Percentiles rank a stretch among this genome's conserved stretches.
phyloP scores from a whole-genome alignment of 2,888 invertebrate genomes.

The Amorpha juglandis region DNA sequence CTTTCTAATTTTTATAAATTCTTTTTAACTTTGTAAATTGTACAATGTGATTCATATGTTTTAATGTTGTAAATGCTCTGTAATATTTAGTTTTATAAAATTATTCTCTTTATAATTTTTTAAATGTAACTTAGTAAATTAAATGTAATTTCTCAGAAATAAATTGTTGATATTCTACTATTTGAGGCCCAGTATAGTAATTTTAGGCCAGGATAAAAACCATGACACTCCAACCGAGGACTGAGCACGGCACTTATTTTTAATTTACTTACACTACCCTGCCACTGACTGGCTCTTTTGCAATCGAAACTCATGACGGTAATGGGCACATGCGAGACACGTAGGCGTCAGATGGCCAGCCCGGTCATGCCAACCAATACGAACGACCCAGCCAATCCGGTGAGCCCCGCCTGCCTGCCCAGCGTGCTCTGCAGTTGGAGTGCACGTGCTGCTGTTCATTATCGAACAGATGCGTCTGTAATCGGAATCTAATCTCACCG shows the following conservation, averaged over 20 bases:
- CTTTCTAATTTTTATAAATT: too few relatives aligned
- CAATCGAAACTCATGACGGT: constrained; percentile 33
- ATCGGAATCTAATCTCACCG: constrained; percentile 71
- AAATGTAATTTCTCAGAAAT: too few relatives aligned
- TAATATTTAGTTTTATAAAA: too few relatives aligned
- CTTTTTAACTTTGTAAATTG: too few relatives aligned
- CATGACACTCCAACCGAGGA: background rate
- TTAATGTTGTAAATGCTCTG: too few relatives aligned
- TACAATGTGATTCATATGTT: too few relatives aligned
- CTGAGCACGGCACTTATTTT: background rate
- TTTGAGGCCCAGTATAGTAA: too few relatives aligned
- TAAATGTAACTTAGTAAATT: too few relatives aligned
- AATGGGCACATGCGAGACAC: constrained; percentile 37
- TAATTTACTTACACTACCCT: background rate
- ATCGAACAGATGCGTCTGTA: constrained; percentile 67
- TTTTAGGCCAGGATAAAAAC: too few relatives aligned
- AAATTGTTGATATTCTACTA: too few relatives aligned
- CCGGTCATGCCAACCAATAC: background rate
- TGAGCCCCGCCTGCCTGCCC: constrained; percentile 30
- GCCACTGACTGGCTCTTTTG: constrained; percentile 31
- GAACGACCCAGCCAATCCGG: background rate
- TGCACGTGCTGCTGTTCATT: constrained; percentile 66
- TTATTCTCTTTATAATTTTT: too few relatives aligned
- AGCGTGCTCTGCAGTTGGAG: constrained; percentile 44
- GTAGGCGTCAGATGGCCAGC: constrained; percentile 50